Base-by-base conservation (phyloP, 92 coral and sea anemone genomes). In the Bergia sp. region DNA sequence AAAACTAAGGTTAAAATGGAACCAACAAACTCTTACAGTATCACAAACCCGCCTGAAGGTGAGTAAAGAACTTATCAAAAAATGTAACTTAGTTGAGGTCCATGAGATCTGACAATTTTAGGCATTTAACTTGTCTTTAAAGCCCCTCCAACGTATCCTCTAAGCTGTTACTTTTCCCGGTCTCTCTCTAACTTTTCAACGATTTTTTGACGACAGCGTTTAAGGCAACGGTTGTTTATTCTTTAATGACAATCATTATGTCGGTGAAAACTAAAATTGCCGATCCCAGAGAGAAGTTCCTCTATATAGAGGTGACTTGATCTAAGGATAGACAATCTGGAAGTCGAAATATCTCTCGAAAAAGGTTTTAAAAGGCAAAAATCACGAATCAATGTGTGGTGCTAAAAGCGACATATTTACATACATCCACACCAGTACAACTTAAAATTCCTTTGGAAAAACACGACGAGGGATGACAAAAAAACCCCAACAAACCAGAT, bases 121-220 rank as follows among this genome's bases (percentile, higher is more conserved):
- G 72, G 85, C 15, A 47, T 80, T 57, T 80, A 80, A 57, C 64
- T 38, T 57, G 29, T 37, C 29, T 53, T 61, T 80, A 80, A 80
- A 80, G 85, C 85, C 72, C 85, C 45, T 37, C 57, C 13, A 57
- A 58, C 36, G 43, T 2, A 55, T 58, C 42, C 85, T 80, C 85
- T 80, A 80, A 80, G 85, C 39, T 21, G 69, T 20, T 61, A 61
- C 5, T 18, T 61, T 61, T 55, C 20, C 16, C 37, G 16, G 58
- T 13, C 72, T n/a, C 72, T 57, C 85, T 80, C 85, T 80, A 80
- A 80, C 85, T 79, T 23, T 80, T 42, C 16, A 20, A 37, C 73
- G 15, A 13, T 57, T 1, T 80, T 57, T 58, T 29, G 23, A 4
- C 72, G 85, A 80, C 85, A 80, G 85, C 49, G 18, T 80, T 11